A percentile compares a stretch with the other conserved stretches of the same genome.
These are phyloP conservation scores for Tethea ocularis DNA, from an alignment of 2,888 invertebrate genomes.

Conservation along the genomic window DNA sequence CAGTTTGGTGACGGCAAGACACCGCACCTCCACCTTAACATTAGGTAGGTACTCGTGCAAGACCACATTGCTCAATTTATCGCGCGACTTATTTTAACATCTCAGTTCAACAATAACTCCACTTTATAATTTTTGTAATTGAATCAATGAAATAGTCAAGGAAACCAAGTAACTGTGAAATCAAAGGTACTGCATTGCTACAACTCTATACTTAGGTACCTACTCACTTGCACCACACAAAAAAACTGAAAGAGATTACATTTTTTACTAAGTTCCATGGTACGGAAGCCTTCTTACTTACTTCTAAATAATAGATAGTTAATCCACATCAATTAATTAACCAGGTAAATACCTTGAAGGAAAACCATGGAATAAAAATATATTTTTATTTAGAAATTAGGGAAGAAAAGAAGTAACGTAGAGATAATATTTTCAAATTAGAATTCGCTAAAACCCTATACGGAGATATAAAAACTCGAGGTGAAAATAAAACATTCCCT, in stretches of 20 bases:
- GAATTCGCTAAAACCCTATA: too few relatives aligned
- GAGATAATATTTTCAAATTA: too few relatives aligned
- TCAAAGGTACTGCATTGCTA: constrained; percentile 25
- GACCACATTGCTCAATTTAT: constrained; percentile 69
- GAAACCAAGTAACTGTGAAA: constrained; percentile 47
- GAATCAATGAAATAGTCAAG: constrained; percentile 53
- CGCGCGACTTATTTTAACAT: constrained; percentile 66
- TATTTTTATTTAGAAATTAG: too few relatives aligned
- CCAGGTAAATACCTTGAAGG: too few relatives aligned
- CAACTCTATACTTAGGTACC: too few relatives aligned
- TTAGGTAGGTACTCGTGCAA: constrained; percentile 67
- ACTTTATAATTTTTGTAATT: constrained; percentile 59
- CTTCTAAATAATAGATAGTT: too few relatives aligned
- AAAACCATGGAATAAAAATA: too few relatives aligned
- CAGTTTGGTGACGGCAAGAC: constrained; percentile 47
- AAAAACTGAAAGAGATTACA: background rate
- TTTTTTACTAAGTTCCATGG: background rate
- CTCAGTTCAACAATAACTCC: constrained; percentile 56
- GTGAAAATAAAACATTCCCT: too few relatives aligned
- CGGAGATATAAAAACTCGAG: too few relatives aligned
- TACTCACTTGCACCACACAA: background rate
- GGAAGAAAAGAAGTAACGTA: too few relatives aligned
- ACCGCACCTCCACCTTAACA: constrained; percentile 45
- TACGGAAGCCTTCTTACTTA: background rate
- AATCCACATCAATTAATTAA: too few relatives aligned